A percentile compares a stretch with the other conserved stretches of the same genome.
phyloP scores from a whole-genome alignment of 2,888 invertebrate species.

The Watsonalla cultraria region DNA sequence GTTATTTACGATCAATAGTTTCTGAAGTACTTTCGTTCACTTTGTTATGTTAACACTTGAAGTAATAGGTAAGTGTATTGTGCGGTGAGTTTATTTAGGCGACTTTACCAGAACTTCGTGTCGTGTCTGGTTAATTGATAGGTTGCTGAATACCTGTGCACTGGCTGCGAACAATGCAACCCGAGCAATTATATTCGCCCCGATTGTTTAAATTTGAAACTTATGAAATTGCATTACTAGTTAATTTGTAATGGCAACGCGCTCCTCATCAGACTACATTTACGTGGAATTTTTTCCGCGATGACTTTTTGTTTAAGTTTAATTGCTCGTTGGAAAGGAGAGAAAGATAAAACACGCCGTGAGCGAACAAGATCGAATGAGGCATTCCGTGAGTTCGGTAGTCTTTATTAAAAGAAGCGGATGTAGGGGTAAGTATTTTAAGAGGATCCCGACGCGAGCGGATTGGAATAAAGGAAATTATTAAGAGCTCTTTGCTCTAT shows the following conservation, averaged over 20 bases:
- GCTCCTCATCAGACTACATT: constrained; percentile 42
- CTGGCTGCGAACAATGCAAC: constrained; percentile 68
- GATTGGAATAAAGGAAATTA: constrained; percentile 77
- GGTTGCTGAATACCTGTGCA: constrained; percentile 71
- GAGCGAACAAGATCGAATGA: constrained; percentile 56
- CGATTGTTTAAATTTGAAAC: constrained; percentile 73
- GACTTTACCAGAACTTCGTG: constrained; percentile 47
- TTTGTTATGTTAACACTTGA: constrained; percentile 62
- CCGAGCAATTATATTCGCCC: constrained; percentile 64
- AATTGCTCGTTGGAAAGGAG: constrained; percentile 63
- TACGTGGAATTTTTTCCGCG: constrained; percentile 63
- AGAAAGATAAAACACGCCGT: constrained; percentile 63
- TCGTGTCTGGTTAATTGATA: constrained; percentile 55
- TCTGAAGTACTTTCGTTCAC: constrained; percentile 27
- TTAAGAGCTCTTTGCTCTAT: constrained; percentile 64
- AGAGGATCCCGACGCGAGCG: constrained; percentile 71
- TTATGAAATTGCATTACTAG: constrained; percentile 64
- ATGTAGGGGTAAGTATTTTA: constrained; percentile 77
- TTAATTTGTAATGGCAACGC: constrained; percentile 46
- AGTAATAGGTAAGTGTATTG: constrained; percentile 37
- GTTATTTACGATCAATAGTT: constrained; percentile 46
- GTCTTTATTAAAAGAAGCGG: constrained; percentile 77
- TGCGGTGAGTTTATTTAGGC: constrained; percentile 63
- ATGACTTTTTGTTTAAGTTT: constrained; percentile 58
- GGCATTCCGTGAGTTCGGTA: constrained; percentile 68